A percentile compares a stretch with the other conserved stretches of the same genome.
phyloP scores from a whole-genome alignment of 2,113 vertebrate species.

The Nesogale talazaci region DNA sequence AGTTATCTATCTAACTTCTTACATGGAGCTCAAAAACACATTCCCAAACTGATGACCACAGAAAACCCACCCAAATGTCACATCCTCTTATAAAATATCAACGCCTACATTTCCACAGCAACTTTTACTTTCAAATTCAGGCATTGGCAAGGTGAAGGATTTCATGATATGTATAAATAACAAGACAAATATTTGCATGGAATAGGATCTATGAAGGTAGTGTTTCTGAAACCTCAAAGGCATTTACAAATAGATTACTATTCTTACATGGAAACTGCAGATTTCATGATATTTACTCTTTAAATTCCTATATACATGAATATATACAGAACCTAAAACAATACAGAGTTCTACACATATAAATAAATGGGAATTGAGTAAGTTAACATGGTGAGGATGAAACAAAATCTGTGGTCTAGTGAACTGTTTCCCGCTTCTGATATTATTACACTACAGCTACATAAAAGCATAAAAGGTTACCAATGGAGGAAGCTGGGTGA shows the following conservation, averaged over 20 bases:
- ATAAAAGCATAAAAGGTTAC: background rate
- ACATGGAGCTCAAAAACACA: background rate
- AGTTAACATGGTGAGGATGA: background rate
- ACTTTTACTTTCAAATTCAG: background rate
- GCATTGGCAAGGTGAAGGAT: background rate
- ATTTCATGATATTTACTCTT: background rate
- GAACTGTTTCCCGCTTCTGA: background rate
- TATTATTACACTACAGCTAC: background rate
- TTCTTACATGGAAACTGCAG: background rate
- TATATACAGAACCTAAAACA: background rate
- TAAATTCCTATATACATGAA: background rate
- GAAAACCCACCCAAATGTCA: slow-evolving; percentile 32
- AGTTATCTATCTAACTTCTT: background rate
- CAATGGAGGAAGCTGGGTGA: background rate
- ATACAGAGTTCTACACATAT: background rate
- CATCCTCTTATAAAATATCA: slow-evolving; percentile 26
- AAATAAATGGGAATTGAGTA: background rate
- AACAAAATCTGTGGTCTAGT: background rate
- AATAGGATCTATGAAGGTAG: background rate
- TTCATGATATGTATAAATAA: slow-evolving; percentile 28
- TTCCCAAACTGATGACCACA: background rate
- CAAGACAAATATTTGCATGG: slow-evolving; percentile 42
- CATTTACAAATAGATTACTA: background rate
- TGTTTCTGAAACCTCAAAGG: background rate
- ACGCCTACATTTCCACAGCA: slow-evolving; percentile 25